Evolutionary conservation across 2,797 vertebrate species (phyloP).

Genomic region (Alca torda): DNA sequence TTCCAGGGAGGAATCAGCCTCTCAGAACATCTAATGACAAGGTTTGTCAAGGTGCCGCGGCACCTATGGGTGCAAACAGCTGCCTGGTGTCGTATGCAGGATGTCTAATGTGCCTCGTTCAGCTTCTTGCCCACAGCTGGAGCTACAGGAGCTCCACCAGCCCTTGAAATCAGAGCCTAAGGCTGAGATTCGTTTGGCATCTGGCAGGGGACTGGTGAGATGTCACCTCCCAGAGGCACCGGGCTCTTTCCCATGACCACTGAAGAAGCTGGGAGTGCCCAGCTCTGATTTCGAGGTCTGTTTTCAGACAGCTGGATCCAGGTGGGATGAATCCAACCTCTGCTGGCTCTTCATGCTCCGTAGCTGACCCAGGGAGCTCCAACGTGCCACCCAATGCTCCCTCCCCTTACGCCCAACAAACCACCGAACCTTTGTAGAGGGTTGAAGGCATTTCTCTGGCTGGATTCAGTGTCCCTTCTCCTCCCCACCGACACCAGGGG

Average conservation of each 20-base stretch:
- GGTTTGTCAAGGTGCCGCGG: background rate
- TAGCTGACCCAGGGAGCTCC: background rate
- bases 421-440: background rate
- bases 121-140: background rate
- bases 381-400: rapidly evolving
- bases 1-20: background rate
- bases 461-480: background rate
- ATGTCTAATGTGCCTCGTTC: background rate
- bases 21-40: background rate
- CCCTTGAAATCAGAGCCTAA: background rate
- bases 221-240: background rate
- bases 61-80: background rate
- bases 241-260: rapidly evolving
- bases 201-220: background rate
- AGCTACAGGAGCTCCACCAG: background rate
- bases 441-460: background rate
- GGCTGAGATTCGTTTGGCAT: background rate
- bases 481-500: rapidly evolving
- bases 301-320: too few species aligned
- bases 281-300: background rate
- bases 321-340: background rate
- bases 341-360: background rate
- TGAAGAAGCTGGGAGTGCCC: background rate
- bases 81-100: background rate
- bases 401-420: rapidly evolving